Evolutionary conservation across 2,888 invertebrate species (phyloP).

Genomic region (Conops quadrifasciatus): DNA sequence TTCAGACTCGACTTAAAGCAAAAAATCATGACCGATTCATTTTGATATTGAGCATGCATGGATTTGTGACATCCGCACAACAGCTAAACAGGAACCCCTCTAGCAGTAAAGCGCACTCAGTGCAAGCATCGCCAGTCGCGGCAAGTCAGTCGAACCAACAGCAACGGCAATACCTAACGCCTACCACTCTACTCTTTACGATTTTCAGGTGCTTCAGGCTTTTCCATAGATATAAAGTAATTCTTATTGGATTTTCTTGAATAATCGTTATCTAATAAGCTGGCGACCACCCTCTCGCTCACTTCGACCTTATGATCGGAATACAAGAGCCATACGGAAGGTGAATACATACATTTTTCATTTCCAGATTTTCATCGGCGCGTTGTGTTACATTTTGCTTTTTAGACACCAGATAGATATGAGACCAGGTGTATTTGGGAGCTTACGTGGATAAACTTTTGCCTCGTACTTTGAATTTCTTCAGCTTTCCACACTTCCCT

Average conservation of each 20-base stretch:
- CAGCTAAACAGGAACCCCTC: constrained; percentile 29
- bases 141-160: neutral
- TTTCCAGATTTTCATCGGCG: neutral
- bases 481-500: neutral
- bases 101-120: neutral
- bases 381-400: constrained; percentile 1
- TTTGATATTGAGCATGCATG: constrained; percentile 68
- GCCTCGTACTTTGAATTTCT: neutral
- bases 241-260: constrained; percentile 4
- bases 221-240: neutral
- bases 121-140: constrained; percentile 9
- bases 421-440: neutral
- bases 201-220: neutral
- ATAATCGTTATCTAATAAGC: constrained; percentile 29
- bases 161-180: constrained; percentile 8
- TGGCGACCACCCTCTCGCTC: constrained; percentile 5
- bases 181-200: too few relatives aligned
- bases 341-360: constrained; percentile 22
- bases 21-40: constrained; percentile 41
- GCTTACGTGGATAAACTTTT: neutral
- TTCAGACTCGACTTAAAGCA: constrained; percentile 40
- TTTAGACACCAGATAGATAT: neutral
- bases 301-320: neutral
- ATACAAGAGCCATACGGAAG: constrained; percentile 11
- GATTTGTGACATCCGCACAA: constrained; percentile 58